Conservation (phyloP, 2,113 vertebrate genomes). For the Sebastes schlegelii region DNA sequence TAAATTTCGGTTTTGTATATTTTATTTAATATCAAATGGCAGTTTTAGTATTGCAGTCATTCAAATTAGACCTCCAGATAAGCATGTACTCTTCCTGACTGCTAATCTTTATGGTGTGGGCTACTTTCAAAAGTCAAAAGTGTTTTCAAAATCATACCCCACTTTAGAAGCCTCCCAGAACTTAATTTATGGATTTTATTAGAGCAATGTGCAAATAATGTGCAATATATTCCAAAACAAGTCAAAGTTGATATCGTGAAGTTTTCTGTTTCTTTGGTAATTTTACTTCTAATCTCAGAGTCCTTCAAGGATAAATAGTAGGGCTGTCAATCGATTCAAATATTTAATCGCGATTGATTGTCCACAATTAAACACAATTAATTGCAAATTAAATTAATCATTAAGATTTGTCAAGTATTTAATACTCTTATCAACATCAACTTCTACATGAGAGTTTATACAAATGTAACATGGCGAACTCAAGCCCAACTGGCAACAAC, state of each 20-base stretch:
- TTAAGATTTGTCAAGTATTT: too few relatives aligned
- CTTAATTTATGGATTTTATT: conserved; percentile 13
- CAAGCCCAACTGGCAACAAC: too few relatives aligned
- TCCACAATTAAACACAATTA: too few relatives aligned
- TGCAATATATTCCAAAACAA: not conserved
- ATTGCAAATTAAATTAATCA: too few relatives aligned
- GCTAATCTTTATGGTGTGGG: not conserved
- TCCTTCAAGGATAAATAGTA: not conserved
- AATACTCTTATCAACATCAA: too few relatives aligned
- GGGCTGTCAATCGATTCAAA: too few relatives aligned
- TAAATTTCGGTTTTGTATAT: conserved; percentile 44
- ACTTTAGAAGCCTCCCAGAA: conserved; percentile 3
- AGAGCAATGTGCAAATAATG: conserved; percentile 16
- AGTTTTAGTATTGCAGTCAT: conserved; percentile 33
- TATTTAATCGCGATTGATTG: too few relatives aligned
- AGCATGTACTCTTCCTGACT: conserved; percentile 19
- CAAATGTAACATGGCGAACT: too few relatives aligned
- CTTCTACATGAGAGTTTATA: too few relatives aligned
- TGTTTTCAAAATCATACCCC: conserved; percentile 4
- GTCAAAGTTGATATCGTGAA: not conserved
- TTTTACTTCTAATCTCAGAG: not conserved
- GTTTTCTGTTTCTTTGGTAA: not conserved
- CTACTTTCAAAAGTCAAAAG: conserved; percentile 9
- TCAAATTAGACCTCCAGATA: conserved; percentile 36
- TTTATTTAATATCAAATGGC: conserved; percentile 48